Conservation (phyloP, 2,888 invertebrate species). For the Capitulum mitella region DNA sequence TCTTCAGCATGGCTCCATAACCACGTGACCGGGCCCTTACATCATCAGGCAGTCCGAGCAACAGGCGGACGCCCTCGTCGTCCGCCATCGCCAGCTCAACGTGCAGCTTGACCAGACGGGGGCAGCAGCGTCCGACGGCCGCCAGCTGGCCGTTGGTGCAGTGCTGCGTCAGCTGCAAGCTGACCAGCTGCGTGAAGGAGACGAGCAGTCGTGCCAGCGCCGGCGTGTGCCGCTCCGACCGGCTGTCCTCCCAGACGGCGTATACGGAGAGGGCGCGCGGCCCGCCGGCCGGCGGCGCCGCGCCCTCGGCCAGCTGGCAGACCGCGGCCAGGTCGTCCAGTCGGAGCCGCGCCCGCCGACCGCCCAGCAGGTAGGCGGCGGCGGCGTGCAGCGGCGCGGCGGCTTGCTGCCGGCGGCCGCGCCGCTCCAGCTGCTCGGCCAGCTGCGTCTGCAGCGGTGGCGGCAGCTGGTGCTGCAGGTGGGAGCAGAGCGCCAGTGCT, state of each 20-base stretch:
- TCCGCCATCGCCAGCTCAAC: neutral
- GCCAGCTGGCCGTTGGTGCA: neutral
- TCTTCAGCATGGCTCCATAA: no score
- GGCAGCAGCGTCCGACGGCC: neutral
- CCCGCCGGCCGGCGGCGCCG: conserved; percentile 5
- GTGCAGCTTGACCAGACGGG: neutral
- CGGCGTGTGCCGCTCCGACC: neutral
- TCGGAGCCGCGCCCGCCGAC: neutral
- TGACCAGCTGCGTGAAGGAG: neutral
- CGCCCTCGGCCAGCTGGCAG: neutral
- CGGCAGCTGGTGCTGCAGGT: neutral
- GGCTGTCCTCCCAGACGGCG: neutral
- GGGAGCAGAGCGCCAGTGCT: neutral
- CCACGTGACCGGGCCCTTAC: neutral
- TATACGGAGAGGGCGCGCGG: neutral
- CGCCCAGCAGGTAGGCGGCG: neutral
- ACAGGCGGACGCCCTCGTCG: neutral
- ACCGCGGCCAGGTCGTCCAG: neutral
- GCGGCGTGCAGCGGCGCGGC: neutral
- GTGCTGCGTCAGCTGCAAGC: neutral
- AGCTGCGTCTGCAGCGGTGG: neutral
- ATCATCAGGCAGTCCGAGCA: neutral
- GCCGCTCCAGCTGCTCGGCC: neutral
- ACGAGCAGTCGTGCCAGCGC: neutral
- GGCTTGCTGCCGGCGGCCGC: neutral